Percentiles rank a stretch among this genome's conserved stretches.
Conservation (phyloP, 2,888 invertebrate genomes). For the Sinhomidia bicolor region DNA sequence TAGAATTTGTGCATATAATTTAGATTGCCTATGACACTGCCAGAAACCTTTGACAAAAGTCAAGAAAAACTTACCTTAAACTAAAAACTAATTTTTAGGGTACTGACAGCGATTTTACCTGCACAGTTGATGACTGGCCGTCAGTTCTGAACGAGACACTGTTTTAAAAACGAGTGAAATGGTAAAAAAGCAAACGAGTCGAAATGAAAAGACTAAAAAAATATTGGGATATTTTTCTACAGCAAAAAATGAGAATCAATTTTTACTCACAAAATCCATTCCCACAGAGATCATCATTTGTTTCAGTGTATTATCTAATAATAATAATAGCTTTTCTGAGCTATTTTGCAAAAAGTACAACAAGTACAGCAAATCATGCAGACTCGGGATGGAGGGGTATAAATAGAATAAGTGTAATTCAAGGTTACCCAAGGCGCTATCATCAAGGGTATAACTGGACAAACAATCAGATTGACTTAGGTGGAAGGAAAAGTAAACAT, state of each 20-base stretch:
- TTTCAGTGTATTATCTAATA: neutral
- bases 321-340: neutral
- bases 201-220: neutral
- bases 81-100: too few species aligned
- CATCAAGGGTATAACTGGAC: conserved; percentile 44
- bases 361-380: neutral
- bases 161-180: neutral
- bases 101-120: too few species aligned
- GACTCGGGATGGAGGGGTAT: neutral
- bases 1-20: too few species aligned
- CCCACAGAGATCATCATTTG: neutral
- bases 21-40: too few species aligned
- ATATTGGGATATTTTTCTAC: neutral
- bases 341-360: neutral
- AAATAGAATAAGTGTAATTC: conserved; percentile 16
- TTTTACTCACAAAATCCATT: too few species aligned
- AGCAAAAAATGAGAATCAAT: neutral
- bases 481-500: too few species aligned
- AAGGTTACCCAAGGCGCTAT: conserved; percentile 31
- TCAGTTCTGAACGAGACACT: neutral
- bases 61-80: too few species aligned
- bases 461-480: neutral
- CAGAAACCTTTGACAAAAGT: too few species aligned
- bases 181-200: neutral
- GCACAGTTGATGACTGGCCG: neutral